These are phyloP conservation scores for Drosophila subquinaria DNA, from an alignment of 2,888 invertebrate species.

Conservation along the genomic window DNA sequence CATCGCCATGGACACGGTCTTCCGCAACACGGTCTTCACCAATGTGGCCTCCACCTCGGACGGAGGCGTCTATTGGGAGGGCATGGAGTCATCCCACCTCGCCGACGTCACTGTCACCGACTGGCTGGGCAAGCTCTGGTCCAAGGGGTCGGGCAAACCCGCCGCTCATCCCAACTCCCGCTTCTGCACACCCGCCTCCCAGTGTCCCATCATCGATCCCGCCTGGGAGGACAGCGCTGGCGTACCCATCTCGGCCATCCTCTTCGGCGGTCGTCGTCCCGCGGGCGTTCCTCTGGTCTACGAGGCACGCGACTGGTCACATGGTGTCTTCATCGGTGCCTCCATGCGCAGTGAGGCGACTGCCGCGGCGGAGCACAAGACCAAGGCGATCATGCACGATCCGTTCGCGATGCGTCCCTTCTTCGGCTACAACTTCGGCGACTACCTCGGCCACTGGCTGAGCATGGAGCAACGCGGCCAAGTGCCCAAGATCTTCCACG, in stretches of 20 bases:
- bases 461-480: slow-evolving; percentile 90
- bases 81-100: slow-evolving; percentile 92
- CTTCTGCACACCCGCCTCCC: slow-evolving; percentile 97
- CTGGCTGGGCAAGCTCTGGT: slow-evolving; percentile 94
- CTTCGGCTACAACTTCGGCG: slow-evolving; percentile 99
- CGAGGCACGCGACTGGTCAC: slow-evolving; percentile 96
- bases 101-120: slow-evolving; percentile 89
- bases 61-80: slow-evolving; percentile 99
- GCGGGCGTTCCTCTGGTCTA: slow-evolving; percentile 97
- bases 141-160: slow-evolving; percentile 88
- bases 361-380: slow-evolving; percentile 98
- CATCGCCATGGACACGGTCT: slow-evolving; percentile 97
- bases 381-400: slow-evolving; percentile 97
- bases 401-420: slow-evolving; percentile 99
- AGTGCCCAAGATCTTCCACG: slow-evolving; percentile 98
- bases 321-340: slow-evolving; percentile 98
- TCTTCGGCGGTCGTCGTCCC: slow-evolving; percentile 98
- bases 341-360: slow-evolving; percentile 98
- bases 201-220: slow-evolving; percentile 98
- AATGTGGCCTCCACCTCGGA: slow-evolving; percentile 98
- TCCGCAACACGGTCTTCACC: slow-evolving; percentile 97
- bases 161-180: slow-evolving; percentile 99
- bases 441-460: slow-evolving; percentile 97
- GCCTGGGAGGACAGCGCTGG: slow-evolving; percentile 96
- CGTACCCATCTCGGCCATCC: slow-evolving; percentile 97